phyloP scores from a whole-genome alignment of 2,888 invertebrate species.

The Miltochrista miniata region DNA sequence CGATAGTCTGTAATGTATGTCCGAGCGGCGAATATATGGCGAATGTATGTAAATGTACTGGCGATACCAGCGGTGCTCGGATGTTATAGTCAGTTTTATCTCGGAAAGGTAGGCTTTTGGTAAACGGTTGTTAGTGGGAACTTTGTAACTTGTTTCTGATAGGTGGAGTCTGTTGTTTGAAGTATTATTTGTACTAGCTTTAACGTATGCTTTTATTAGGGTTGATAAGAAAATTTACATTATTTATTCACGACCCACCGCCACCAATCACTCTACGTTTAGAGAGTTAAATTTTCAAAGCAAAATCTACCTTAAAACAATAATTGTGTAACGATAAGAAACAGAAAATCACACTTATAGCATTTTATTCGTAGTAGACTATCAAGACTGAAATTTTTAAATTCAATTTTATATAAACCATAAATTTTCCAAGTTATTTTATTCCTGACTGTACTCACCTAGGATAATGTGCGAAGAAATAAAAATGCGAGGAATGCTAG shows the following conservation, averaged over 20 bases:
- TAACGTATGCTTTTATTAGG: too few relatives aligned
- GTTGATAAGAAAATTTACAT: too few relatives aligned
- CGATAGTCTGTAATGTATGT: constrained; percentile 46
- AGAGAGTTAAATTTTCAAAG: too few relatives aligned
- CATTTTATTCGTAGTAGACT: too few relatives aligned
- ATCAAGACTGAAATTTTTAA: background rate
- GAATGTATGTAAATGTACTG: constrained; percentile 56
- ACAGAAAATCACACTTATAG: too few relatives aligned
- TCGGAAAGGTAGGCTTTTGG: constrained; percentile 6
- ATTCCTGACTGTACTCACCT: constrained; percentile 37
- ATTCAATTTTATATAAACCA: background rate
- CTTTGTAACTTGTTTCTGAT: background rate
- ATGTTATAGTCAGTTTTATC: constrained; percentile 9
- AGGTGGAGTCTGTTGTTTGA: background rate
- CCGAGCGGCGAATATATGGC: constrained; percentile 48
- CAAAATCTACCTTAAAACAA: too few relatives aligned
- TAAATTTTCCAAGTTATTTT: constrained; percentile 26
- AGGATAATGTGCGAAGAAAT: constrained; percentile 44
- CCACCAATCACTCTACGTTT: too few relatives aligned
- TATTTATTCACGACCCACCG: too few relatives aligned
- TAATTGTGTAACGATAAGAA: too few relatives aligned
- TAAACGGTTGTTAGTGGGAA: constrained; percentile 2
- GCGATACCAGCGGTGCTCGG: constrained; percentile 30
- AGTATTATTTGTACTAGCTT: background rate
- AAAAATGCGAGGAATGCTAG: constrained; percentile 47